Evolutionary conservation across 2,113 vertebrate species (phyloP).

Genomic region (Boleophthalmus pectinirostris): DNA sequence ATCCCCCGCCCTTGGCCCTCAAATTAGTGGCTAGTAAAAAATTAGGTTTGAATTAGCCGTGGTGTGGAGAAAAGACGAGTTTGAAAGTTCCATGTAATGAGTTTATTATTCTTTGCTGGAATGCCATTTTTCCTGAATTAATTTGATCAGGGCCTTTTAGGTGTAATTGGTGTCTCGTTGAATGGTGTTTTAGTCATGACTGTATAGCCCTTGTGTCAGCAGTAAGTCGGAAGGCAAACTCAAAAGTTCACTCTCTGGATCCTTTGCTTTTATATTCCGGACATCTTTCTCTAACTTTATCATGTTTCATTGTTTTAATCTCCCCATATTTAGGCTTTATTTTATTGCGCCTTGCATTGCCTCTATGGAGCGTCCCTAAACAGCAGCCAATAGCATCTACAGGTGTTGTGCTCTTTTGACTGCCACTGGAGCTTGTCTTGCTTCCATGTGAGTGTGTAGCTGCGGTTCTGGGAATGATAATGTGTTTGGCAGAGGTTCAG

Average conservation of each 20-base stretch:
- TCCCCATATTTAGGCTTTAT: conserved; percentile 31
- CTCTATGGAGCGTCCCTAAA: conserved; percentile 34
- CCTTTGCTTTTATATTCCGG: conserved; percentile 15
- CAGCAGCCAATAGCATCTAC: conserved; percentile 38
- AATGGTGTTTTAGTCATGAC: conserved; percentile 66
- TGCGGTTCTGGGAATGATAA: conserved; percentile 61
- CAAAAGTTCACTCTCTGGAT: conserved; percentile 7
- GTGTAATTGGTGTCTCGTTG: conserved; percentile 59
- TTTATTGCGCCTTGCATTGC: conserved; percentile 28
- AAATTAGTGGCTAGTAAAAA: conserved; percentile 82
- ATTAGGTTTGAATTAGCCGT: conserved; percentile 79
- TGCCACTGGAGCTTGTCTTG: conserved; percentile 56
- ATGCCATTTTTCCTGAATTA: conserved; percentile 68
- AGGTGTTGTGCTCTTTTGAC: conserved; percentile 67
- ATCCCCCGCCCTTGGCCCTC: conserved; percentile 59
- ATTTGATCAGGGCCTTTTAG: conserved; percentile 53
- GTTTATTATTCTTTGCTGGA: conserved; percentile 77
- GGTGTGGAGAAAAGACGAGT: conserved; percentile 68
- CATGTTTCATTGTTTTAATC: conserved; percentile 18
- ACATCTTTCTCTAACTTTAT: conserved; percentile 33
- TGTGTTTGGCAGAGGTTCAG: conserved; percentile 53
- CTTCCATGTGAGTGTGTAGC: conserved; percentile 51
- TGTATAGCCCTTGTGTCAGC: conserved; percentile 49
- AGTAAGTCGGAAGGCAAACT: conserved; percentile 39
- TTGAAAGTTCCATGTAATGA: conserved; percentile 75